phyloP scores from a whole-genome alignment of 2,113 vertebrate genomes.

The Lophura nycthemera region DNA sequence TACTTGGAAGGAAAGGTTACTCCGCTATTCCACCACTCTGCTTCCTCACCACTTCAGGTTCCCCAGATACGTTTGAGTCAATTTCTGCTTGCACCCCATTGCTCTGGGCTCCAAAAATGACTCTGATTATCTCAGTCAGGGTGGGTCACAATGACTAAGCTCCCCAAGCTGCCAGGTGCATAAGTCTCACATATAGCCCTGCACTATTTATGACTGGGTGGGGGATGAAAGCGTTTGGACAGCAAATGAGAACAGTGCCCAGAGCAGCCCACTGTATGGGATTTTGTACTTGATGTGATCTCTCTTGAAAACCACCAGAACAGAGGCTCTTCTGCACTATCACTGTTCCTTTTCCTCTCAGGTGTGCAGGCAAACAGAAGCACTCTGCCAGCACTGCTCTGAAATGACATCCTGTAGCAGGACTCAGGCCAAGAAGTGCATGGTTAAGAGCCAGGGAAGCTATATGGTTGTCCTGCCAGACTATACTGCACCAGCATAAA shows the following conservation, averaged over 20 bases:
- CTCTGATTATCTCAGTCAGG: not conserved
- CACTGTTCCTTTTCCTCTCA: not conserved
- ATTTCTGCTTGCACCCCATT: not conserved
- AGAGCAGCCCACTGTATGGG: not conserved
- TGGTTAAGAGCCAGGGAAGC: slow-evolving; percentile 5
- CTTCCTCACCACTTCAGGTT: not conserved
- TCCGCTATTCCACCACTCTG: not conserved
- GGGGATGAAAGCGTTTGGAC: slow-evolving; percentile 26
- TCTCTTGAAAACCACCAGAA: not conserved
- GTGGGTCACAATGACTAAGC: not conserved
- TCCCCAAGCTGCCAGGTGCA: not conserved
- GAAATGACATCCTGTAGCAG: not conserved
- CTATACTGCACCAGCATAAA: not conserved
- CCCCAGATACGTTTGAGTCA: not conserved
- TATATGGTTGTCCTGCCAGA: not conserved
- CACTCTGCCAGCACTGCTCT: not conserved
- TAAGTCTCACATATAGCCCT: not conserved
- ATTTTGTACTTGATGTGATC: not conserved
- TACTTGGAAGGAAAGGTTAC: slow-evolving; percentile 14
- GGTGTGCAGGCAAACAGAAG: not conserved
- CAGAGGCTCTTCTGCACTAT: not conserved
- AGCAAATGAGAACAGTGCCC: slow-evolving; percentile 5
- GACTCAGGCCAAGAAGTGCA: not conserved
- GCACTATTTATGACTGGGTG: not conserved
- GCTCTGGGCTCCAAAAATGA: not conserved